Evolutionary conservation across 2,888 invertebrate species (phyloP).

Genomic region (Linyphia triangularis): DNA sequence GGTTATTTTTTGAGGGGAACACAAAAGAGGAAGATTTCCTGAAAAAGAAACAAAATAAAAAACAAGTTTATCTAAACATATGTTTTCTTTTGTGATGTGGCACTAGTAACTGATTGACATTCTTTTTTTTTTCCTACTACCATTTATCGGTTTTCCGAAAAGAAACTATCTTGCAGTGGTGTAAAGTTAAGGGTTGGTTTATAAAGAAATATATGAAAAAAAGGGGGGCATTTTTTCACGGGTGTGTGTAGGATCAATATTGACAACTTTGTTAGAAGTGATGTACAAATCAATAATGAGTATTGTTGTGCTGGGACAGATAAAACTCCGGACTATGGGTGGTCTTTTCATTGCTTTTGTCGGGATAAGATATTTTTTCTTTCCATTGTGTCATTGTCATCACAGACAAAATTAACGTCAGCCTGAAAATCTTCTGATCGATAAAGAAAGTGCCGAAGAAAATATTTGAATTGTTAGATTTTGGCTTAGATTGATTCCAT

Average conservation of each 20-base stretch:
- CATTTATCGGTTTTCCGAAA: constrained; percentile 14
- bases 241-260: constrained; percentile 54
- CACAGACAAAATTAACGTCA: constrained; percentile 19
- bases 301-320: constrained; percentile 11
- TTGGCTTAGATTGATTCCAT: too few relatives aligned
- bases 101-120: constrained; percentile 13
- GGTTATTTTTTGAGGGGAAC: background rate
- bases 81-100: constrained; percentile 15
- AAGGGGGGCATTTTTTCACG: background rate
- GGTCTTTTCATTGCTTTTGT: constrained; percentile 23
- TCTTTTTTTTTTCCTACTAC: background rate
- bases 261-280: constrained; percentile 69
- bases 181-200: background rate
- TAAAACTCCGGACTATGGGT: constrained; percentile 11
- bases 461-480: too few relatives aligned
- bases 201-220: constrained; percentile 6
- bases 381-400: constrained; percentile 25
- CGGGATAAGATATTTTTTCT: background rate
- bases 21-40: background rate
- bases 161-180: background rate
- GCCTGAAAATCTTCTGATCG: too few relatives aligned
- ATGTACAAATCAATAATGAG: constrained; percentile 53
- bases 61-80: constrained; percentile 3
- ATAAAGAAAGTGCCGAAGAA: too few relatives aligned
- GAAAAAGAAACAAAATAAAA: background rate